Base-by-base conservation (phyloP, 2,797 vertebrate species). In the Poecilia picta region DNA sequence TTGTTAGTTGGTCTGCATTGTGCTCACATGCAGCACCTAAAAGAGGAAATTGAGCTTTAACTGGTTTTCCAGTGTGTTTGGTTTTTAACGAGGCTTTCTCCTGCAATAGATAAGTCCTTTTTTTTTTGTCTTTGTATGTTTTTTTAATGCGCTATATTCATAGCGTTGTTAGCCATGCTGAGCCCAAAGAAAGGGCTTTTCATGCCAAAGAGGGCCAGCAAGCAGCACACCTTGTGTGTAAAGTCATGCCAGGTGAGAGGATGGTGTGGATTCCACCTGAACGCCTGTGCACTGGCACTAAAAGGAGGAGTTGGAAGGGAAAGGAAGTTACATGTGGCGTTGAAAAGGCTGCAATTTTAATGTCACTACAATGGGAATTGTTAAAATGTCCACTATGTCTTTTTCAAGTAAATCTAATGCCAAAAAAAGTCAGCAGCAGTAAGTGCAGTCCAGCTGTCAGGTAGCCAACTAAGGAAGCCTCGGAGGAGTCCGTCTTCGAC, bases 101-200 rank as follows among this genome's bases (percentile, higher is more conserved):
- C 90, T 89, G 88, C 81, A 81, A 55, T 77, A 75, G 74, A 81
- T 80, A 36, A 75, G 39, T 75, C 39, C 23, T 41, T 59, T 57
- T 46, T 82, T 39, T 72, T 74, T 88, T 86, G 73, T 77, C 78
- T 81, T 77, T 90, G 77, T 87, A 77, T 89, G 43, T 91, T 79
- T 91, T 39, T 41, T 41, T 41, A 8, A 89, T 92, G 89, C 91
- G 6, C 83, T 93, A 89, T 94, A 93, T 91, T 92, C 77, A 75
- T 90, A 94, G 93, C 92, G 94, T 96, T 95, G 91, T 72, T 94
- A 94, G 97, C 97, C 98, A 98, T 98, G 98, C 97, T 97, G 94
- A 96, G 96, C 95, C 96, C 97, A 94, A 95, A 78, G 90, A 94
- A 94, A 95, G 91, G 95, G 95, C 95, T 97, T 96, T 94, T 97